Conservation (phyloP, 2,797 vertebrate genomes). For the Bradypus variegatus region DNA sequence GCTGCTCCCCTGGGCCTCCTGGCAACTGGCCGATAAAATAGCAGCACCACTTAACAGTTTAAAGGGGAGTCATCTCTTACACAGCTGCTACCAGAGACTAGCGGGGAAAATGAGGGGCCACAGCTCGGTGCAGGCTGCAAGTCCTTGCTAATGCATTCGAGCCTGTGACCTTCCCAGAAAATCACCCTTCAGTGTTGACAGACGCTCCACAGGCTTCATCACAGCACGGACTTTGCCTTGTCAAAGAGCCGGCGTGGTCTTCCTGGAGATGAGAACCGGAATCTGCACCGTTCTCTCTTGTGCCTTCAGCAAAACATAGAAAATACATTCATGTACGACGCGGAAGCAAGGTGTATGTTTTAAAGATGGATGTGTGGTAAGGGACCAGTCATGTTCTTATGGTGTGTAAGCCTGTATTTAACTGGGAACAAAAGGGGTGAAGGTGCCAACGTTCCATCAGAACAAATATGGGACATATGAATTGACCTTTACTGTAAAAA, state of each 20-base stretch:
- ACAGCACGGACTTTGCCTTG: neutral
- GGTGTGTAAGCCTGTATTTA: fast-evolving
- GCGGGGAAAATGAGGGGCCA: slow-evolving; percentile 74
- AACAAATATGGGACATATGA: fast-evolving
- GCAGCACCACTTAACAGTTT: slow-evolving; percentile 93
- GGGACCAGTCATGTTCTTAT: fast-evolving
- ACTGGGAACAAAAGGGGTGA: too few species aligned
- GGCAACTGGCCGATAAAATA: slow-evolving; percentile 87
- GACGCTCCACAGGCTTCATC: neutral
- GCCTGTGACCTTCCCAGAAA: slow-evolving; percentile 79
- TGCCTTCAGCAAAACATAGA: neutral
- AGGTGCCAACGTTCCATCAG: fast-evolving
- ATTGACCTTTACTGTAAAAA: neutral
- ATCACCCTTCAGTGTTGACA: slow-evolving; percentile 25
- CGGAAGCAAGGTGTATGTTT: fast-evolving
- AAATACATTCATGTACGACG: fast-evolving
- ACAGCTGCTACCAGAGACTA: slow-evolving; percentile 83
- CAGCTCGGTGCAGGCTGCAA: slow-evolving; percentile 71
- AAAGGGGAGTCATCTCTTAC: slow-evolving; percentile 81
- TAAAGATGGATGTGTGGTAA: fast-evolving
- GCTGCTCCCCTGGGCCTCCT: slow-evolving; percentile 84
- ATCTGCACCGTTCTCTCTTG: fast-evolving
- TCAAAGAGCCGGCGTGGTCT: neutral
- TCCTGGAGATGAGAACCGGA: neutral
- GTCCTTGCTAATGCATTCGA: slow-evolving; percentile 74